Conservation (phyloP, 1,140 invertebrate genomes). For the Polyergus mexicanus region DNA sequence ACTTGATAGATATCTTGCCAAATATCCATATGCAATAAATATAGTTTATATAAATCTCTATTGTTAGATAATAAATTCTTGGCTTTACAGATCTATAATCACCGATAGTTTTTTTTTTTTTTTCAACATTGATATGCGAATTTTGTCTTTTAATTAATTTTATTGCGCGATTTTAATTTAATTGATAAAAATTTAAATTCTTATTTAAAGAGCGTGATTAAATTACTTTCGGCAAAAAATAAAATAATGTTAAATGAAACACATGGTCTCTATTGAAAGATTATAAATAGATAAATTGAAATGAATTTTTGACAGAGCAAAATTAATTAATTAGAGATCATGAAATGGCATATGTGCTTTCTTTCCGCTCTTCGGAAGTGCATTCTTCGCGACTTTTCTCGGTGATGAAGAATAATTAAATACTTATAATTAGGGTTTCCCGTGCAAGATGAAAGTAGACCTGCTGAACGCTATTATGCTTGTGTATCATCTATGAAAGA, state of each 20-base stretch:
- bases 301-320: neutral
- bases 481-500: constrained; percentile 39
- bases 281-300: neutral
- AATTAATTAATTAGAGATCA: constrained; percentile 64
- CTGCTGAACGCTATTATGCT: constrained; percentile 65
- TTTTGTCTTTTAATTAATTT: neutral
- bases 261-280: neutral
- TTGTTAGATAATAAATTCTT: neutral
- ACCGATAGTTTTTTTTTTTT: too few relatives aligned
- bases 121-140: neutral
- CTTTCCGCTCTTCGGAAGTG: neutral
- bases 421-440: constrained; percentile 45
- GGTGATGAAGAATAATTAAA: constrained; percentile 60
- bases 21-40: neutral
- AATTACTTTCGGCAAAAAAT: neutral
- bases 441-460: constrained; percentile 63
- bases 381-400: constrained; percentile 16
- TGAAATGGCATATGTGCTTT: constrained; percentile 60
- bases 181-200: neutral
- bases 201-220: neutral
- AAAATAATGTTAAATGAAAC: neutral
- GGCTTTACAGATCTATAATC: neutral
- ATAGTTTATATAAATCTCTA: neutral
- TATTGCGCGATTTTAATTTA: neutral
- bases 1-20: neutral